A percentile compares a stretch with the other conserved stretches of the same genome.
Evolutionary conservation across 1,140 invertebrate genomes (phyloP).

Genomic region (Melipona quadrifasciata): DNA sequence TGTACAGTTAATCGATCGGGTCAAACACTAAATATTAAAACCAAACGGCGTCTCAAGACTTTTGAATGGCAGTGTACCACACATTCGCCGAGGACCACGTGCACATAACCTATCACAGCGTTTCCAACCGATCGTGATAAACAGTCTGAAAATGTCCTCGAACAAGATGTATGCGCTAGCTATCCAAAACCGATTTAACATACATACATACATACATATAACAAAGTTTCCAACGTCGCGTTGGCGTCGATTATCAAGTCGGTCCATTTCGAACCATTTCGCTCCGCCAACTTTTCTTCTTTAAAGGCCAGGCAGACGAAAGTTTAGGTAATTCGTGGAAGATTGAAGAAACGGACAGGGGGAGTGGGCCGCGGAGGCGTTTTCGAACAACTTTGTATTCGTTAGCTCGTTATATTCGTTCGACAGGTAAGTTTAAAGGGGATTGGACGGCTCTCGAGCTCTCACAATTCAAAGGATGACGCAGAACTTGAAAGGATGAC

Average conservation of each 20-base stretch:
- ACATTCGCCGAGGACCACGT: background rate
- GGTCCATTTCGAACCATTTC: background rate
- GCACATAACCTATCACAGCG: background rate
- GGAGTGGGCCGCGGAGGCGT: background rate
- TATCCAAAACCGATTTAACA: conserved; percentile 22
- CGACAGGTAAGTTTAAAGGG: background rate
- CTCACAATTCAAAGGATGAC: background rate
- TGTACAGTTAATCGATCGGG: too few species aligned
- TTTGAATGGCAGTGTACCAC: too few species aligned
- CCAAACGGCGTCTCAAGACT: too few species aligned
- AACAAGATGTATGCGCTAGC: conserved; percentile 22
- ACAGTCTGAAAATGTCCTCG: conserved; percentile 8
- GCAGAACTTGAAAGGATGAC: background rate
- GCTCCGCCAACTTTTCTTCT: background rate
- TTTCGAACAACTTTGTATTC: background rate
- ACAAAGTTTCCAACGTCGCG: background rate
- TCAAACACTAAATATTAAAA: too few species aligned
- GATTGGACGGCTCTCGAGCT: background rate
- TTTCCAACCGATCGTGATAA: background rate
- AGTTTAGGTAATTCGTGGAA: background rate
- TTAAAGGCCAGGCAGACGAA: background rate
- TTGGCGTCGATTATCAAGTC: background rate
- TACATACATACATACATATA: too few species aligned
- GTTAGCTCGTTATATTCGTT: background rate
- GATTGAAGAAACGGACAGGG: background rate